These are phyloP conservation scores for Porites divaricata DNA, from an alignment of 92 coral and sea anemone genomes.

Conservation along the genomic window DNA sequence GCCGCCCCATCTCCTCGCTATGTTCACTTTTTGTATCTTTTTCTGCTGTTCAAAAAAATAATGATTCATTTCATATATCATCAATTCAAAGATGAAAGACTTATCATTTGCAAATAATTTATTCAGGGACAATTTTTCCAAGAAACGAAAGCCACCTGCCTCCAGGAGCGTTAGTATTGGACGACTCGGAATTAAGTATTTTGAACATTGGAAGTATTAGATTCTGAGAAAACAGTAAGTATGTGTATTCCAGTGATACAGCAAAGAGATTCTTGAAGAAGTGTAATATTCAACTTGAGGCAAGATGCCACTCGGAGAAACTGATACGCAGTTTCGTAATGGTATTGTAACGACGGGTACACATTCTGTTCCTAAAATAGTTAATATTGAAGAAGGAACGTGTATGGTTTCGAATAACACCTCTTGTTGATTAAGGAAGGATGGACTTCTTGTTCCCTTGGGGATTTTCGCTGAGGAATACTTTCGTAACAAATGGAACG, in stretches of 20 bases:
- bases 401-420: too few species aligned
- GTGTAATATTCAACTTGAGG: not conserved
- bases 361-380: too few species aligned
- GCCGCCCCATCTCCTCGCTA: too few species aligned
- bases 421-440: not conserved
- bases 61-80: too few species aligned
- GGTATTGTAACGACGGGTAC: too few species aligned
- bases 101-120: not conserved
- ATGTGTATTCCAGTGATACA: not conserved
- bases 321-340: too few species aligned
- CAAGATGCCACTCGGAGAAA: too few species aligned
- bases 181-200: not conserved
- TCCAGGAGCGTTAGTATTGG: too few species aligned
- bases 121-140: not conserved
- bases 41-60: too few species aligned
- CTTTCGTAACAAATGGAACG: not conserved
- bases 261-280: not conserved
- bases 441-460: not conserved
- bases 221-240: not conserved
- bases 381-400: too few species aligned
- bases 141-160: not conserved
- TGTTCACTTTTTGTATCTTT: too few species aligned
- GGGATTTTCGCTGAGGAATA: not conserved
- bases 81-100: too few species aligned
- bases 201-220: not conserved